Percentiles rank a stretch among this genome's conserved stretches.
Conservation (phyloP, 1,140 invertebrate species). For the Heliconius eleuchia region DNA sequence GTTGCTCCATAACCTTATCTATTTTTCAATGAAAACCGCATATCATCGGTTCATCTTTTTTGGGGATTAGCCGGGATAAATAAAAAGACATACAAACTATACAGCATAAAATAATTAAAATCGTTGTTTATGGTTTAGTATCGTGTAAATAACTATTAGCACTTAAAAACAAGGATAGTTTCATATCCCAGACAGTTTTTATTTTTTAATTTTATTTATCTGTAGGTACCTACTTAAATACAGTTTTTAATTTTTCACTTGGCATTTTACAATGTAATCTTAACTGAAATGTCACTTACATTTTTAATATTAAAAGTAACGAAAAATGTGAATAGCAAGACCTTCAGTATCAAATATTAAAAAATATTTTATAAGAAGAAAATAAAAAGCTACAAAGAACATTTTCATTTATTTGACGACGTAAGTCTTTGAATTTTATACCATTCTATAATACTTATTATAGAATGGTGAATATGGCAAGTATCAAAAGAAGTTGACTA, state of each 20-base stretch:
- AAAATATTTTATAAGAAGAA: background rate
- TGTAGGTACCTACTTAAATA: background rate
- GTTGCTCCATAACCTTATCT: no score
- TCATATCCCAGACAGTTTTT: no score
- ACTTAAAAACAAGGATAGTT: no score
- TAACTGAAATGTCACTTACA: slow-evolving; percentile 2
- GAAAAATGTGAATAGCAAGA: background rate
- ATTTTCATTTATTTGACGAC: background rate
- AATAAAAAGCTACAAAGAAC: background rate
- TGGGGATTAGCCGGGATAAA: no score
- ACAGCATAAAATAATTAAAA: no score
- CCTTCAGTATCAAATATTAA: background rate
- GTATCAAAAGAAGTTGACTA: background rate
- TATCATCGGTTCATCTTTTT: no score
- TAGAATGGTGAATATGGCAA: background rate
- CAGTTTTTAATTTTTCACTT: background rate
- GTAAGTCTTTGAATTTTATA: background rate
- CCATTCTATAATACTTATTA: background rate
- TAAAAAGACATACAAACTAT: no score
- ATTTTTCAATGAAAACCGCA: no score
- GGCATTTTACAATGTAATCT: background rate
- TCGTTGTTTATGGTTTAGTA: no score
- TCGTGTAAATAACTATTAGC: no score
- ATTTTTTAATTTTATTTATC: no score
- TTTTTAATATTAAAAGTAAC: background rate